Evolutionary conservation across 1,140 invertebrate species (phyloP).

Genomic region (Nylanderia fulva): DNA sequence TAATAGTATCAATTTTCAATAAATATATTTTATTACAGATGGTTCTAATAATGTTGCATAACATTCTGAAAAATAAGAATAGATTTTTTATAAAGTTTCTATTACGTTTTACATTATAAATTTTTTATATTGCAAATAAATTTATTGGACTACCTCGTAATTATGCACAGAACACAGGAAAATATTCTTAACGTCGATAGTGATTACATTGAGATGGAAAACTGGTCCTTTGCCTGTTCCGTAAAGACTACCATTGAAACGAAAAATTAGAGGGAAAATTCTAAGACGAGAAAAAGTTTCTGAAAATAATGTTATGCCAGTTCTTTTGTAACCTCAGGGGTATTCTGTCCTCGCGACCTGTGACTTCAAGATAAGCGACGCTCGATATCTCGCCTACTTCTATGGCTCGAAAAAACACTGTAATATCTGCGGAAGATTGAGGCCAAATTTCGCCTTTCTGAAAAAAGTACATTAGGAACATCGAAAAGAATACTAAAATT

Average conservation of each 20-base stretch:
- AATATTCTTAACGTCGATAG: constrained; percentile 75
- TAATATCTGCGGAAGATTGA: constrained; percentile 71
- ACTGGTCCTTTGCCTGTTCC: constrained; percentile 79
- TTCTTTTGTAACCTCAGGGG: constrained; percentile 74
- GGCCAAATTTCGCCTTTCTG: constrained; percentile 81
- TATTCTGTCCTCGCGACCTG: constrained; percentile 78
- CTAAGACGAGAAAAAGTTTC: background rate
- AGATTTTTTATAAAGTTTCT: background rate
- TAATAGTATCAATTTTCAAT: background rate
- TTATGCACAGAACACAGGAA: constrained; percentile 77
- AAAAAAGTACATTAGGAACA: constrained; percentile 14
- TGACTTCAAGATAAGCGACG: constrained; percentile 80
- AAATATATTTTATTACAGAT: background rate
- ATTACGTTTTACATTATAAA: constrained; percentile 4
- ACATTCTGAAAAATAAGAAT: background rate
- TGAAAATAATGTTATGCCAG: constrained; percentile 25
- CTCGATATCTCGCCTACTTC: constrained; percentile 72
- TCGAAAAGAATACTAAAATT: background rate
- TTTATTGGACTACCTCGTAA: constrained; percentile 76
- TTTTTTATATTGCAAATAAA: background rate
- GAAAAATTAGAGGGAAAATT: constrained; percentile 30
- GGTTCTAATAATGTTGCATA: background rate
- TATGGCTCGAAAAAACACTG: constrained; percentile 77
- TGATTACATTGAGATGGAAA: constrained; percentile 78
- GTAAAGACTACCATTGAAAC: constrained; percentile 59